Evolutionary conservation across 2,888 invertebrate genomes (phyloP), one percentile per base, ranked within the genome.

Genomic region (Fragum whitleyi): DNA sequence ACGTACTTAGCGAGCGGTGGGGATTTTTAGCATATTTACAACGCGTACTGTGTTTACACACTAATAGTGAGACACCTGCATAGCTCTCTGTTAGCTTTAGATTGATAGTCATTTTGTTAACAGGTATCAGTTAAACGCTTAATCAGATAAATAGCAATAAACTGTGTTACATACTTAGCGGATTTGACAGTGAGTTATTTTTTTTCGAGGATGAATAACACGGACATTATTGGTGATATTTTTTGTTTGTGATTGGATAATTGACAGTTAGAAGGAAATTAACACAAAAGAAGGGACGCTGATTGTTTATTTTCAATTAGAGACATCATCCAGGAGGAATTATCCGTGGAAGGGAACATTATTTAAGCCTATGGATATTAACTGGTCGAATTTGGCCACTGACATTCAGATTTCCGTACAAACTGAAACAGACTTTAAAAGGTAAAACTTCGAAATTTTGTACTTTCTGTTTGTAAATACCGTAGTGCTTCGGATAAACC

Each of bases 381-480:
- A 79, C 72, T 85, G 85, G 85, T 76, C 85, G 53, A 85, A 85
- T 75, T 74, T 88, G 82, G 86, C 87, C 77, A 83, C 88, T 29
- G 88, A 88, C 73, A 79, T 88, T 61, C 88, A 88, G 74, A 88
- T 88, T 72, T 86, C 88, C 36, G 87, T 88, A 74, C 86, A 88
- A 77, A 87, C 88, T 26, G 88, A 86, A 71, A 85, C 85, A 36
- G 85, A 79, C 69, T 65, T 85, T 47, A 85, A 85, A 79, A 85
- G 83, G 85, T 85, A 85, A 62, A 69, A 65, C 53, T 77, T 61
- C 47, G 19, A 55, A 42, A 65, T 42, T 62, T 65, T 65, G 65
- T 57, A 42, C 47, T 72, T 77, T 67, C 71, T 72, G 65, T 55
- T 62, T 59, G 53, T 36, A 59, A 29, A 57, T 65, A 42, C 65